These are phyloP conservation scores for Actenoides hombroni DNA, from an alignment of 2,113 vertebrate species.

Conservation along the genomic window DNA sequence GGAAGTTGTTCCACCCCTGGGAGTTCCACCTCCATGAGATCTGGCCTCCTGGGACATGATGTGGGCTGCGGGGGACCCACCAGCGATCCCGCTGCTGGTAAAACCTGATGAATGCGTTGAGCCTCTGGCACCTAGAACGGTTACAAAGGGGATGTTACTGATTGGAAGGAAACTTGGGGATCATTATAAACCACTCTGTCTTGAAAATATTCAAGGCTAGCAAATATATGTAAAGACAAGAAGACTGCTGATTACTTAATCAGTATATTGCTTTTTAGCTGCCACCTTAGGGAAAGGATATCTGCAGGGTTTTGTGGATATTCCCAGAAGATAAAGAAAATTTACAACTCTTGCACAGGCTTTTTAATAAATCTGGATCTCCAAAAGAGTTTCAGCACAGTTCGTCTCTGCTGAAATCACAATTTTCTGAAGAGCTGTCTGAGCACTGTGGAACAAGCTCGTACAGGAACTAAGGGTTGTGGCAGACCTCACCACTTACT, in stretches of 20 bases:
- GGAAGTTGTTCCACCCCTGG: conserved; percentile 31
- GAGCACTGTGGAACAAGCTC: background rate
- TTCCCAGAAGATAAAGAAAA: background rate
- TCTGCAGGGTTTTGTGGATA: background rate
- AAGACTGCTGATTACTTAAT: background rate
- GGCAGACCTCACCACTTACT: background rate
- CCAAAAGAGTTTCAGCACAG: background rate
- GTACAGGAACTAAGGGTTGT: background rate
- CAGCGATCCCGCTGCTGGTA: background rate
- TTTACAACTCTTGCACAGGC: background rate
- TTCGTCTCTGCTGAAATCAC: background rate
- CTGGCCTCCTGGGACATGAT: conserved; percentile 32
- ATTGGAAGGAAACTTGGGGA: background rate
- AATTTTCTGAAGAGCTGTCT: background rate
- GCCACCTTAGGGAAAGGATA: background rate
- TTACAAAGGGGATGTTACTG: background rate
- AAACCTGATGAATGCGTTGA: conserved; percentile 49
- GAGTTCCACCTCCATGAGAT: background rate
- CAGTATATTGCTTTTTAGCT: background rate
- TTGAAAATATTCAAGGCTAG: background rate
- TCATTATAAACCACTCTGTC: background rate
- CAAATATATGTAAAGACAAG: background rate
- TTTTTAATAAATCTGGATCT: background rate
- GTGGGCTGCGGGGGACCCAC: background rate
- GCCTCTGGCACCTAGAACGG: background rate